Percentiles rank a stretch among this genome's conserved stretches.
Evolutionary conservation across 2,888 invertebrate species (phyloP).

Genomic region (Ormia ochracea): DNA sequence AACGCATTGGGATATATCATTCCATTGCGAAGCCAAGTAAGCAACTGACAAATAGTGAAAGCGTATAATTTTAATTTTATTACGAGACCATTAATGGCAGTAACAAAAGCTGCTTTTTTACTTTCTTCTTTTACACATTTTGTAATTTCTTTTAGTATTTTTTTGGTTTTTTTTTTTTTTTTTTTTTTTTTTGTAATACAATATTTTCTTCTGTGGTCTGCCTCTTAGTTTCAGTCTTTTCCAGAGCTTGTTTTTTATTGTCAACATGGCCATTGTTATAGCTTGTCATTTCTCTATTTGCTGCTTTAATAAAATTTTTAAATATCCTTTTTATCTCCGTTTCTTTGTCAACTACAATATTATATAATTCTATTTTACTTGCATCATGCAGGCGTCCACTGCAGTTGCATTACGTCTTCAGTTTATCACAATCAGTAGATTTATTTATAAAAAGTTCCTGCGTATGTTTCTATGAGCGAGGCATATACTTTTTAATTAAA

Average conservation of each 20-base stretch:
- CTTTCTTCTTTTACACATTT: conserved; percentile 1
- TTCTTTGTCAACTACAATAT: conserved; percentile 4
- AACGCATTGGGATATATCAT: conserved; percentile 15
- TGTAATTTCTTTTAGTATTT: conserved; percentile 10
- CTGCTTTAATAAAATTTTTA: conserved; percentile 5
- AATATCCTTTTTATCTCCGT: background rate
- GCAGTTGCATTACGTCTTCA: conserved; percentile 46
- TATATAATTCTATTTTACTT: conserved; percentile 23
- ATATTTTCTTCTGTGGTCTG: conserved; percentile 4
- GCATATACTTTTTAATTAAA: conserved; percentile 51
- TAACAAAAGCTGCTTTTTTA: conserved; percentile 13
- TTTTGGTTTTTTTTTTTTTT: too few relatives aligned
- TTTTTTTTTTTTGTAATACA: background rate
- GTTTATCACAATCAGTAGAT: conserved; percentile 10
- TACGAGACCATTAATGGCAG: conserved; percentile 16
- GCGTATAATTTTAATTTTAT: conserved; percentile 52
- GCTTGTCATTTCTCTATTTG: conserved; percentile 33
- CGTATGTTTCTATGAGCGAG: conserved; percentile 9
- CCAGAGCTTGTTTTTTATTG: background rate
- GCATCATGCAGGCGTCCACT: conserved; percentile 39
- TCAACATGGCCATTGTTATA: conserved; percentile 32
- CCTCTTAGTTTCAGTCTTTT: background rate
- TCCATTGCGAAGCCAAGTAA: conserved; percentile 2
- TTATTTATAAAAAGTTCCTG: conserved; percentile 8
- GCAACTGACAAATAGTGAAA: conserved; percentile 44